A percentile compares a stretch with the other conserved stretches of the same genome.
Evolutionary conservation across 2,113 vertebrate genomes (phyloP).

Genomic region (Carlito syrichta): DNA sequence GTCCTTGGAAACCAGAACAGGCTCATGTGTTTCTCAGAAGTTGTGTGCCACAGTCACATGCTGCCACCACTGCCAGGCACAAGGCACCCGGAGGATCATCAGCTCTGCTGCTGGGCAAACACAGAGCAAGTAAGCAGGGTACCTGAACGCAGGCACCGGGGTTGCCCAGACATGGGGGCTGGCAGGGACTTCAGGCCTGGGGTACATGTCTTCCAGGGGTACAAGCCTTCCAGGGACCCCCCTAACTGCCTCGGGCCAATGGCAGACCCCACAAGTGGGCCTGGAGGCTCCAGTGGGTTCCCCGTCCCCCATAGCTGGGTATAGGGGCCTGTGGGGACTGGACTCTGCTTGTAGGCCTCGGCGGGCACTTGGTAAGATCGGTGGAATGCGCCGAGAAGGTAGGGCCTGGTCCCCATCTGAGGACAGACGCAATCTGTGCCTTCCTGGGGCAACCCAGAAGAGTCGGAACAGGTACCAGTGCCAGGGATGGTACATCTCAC

Average conservation of each 20-base stretch:
- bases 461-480: too few species aligned
- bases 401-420: not conserved
- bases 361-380: rapidly evolving
- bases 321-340: too few species aligned
- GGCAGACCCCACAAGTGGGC: not conserved
- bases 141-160: not conserved
- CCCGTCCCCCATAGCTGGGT: too few species aligned
- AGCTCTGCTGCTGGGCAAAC: not conserved
- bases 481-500: rapidly evolving
- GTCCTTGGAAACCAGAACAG: constrained; percentile 30
- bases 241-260: not conserved
- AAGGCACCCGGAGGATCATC: not conserved
- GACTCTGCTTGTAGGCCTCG: not conserved
- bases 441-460: not conserved
- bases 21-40: constrained; percentile 18
- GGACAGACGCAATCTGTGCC: not conserved
- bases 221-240: not conserved
- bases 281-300: not conserved
- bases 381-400: not conserved
- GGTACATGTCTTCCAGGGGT: not conserved
- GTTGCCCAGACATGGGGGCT: not conserved
- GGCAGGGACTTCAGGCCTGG: too few species aligned
- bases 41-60: not conserved
- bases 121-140: not conserved
- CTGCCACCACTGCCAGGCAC: not conserved